Conservation (phyloP, 1,140 invertebrate species). For the Steinernema khuongi region DNA sequence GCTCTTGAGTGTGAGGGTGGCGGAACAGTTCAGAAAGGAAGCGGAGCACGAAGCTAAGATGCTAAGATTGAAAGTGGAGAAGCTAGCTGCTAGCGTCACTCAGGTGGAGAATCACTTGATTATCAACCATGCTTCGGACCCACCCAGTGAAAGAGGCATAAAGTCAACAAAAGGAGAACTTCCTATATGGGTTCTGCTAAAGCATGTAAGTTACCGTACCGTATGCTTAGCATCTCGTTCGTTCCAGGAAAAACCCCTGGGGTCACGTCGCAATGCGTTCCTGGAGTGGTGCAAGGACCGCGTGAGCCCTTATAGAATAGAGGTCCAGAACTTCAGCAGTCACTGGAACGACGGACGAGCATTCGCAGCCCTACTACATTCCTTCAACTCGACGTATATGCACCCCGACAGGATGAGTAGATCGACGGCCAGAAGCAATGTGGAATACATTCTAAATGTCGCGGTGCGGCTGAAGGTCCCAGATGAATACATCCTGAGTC, state of each 20-base stretch:
- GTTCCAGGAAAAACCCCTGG: background rate
- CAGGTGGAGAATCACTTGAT: background rate
- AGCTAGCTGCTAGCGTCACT: background rate
- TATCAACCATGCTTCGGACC: too few relatives aligned
- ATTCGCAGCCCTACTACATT: background rate
- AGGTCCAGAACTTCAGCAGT: slow-evolving; percentile 5
- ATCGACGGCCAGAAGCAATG: background rate
- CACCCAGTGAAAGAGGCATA: background rate
- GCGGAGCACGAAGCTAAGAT: background rate
- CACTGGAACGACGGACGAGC: slow-evolving; percentile 6
- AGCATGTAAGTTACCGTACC: background rate
- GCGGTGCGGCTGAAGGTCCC: background rate
- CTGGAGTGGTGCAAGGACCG: background rate
- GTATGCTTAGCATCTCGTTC: background rate
- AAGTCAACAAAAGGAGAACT: background rate
- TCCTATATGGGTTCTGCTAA: background rate
- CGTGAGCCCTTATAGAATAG: background rate
- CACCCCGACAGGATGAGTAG: background rate
- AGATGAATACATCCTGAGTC: background rate
- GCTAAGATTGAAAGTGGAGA: background rate
- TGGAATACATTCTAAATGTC: background rate
- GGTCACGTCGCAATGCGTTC: background rate
- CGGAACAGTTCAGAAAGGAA: background rate
- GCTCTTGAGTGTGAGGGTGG: background rate
- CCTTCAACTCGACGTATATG: background rate